A percentile compares a stretch with the other conserved stretches of the same genome.
Conservation (phyloP, 1,140 invertebrate species). For the Trachymyrmex cornetzi region DNA sequence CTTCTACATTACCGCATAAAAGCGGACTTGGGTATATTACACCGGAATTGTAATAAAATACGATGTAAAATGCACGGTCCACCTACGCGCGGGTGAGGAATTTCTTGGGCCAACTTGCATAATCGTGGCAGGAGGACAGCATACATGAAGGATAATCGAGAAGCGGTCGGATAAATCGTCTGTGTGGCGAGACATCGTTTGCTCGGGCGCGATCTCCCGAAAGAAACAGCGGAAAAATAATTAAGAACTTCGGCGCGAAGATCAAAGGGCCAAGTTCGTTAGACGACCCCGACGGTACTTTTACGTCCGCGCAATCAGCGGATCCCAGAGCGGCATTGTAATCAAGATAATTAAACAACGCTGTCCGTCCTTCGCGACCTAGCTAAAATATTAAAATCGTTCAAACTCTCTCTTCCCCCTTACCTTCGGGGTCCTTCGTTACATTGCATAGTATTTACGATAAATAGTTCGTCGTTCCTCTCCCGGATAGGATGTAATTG, state of each 20-base stretch:
- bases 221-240: constrained; percentile 44
- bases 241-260: constrained; percentile 44
- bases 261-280: constrained; percentile 52
- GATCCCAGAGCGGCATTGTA: constrained; percentile 36
- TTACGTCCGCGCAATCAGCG: constrained; percentile 62
- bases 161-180: constrained; percentile 9
- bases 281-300: constrained; percentile 40
- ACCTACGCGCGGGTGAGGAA: constrained; percentile 9
- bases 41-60: background rate
- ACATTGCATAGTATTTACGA: background rate
- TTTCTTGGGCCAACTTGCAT: constrained; percentile 15
- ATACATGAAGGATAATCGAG: background rate
- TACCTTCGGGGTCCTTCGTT: background rate
- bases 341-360: constrained; percentile 69
- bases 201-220: background rate
- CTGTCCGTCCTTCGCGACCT: constrained; percentile 14
- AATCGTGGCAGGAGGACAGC: background rate
- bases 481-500: constrained; percentile 50
- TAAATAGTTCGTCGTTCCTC: constrained; percentile 35
- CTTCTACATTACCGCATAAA: constrained; percentile 1
- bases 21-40: constrained; percentile 11
- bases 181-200: constrained; percentile 42
- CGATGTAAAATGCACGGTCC: constrained; percentile 22
- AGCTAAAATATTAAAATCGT: constrained; percentile 63
- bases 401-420: background rate